These are phyloP conservation scores for Cephonodes hylas DNA, from an alignment of 2,888 invertebrate genomes.

Conservation along the genomic window DNA sequence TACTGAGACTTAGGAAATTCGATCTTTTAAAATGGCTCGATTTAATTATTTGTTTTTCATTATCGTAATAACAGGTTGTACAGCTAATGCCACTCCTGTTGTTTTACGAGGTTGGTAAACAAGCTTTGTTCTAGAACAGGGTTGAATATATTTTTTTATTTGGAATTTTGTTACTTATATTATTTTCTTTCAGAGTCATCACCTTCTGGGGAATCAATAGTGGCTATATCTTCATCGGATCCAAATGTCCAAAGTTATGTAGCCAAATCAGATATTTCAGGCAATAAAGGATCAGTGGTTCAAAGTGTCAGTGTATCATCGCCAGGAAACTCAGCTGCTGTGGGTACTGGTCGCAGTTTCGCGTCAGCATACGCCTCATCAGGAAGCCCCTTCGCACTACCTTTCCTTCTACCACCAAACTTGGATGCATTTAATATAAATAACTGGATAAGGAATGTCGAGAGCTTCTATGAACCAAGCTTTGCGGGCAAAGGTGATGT, in stretches of 20 bases:
- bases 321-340: slow-evolving; percentile 44
- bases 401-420: slow-evolving; percentile 46
- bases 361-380: slow-evolving; percentile 38
- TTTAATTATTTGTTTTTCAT: slow-evolving; percentile 21
- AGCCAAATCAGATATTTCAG: slow-evolving; percentile 19
- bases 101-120: slow-evolving; percentile 52
- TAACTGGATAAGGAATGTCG: slow-evolving; percentile 47
- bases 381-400: slow-evolving; percentile 44
- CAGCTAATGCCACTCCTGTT: slow-evolving; percentile 39
- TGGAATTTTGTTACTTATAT: not conserved
- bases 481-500: slow-evolving; percentile 39
- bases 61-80: slow-evolving; percentile 14
- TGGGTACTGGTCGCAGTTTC: slow-evolving; percentile 46
- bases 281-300: slow-evolving; percentile 23
- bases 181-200: slow-evolving; percentile 48
- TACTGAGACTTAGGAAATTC: slow-evolving; percentile 6
- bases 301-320: slow-evolving; percentile 43
- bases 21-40: slow-evolving; percentile 10
- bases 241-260: slow-evolving; percentile 50
- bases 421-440: slow-evolving; percentile 44
- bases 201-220: slow-evolving; percentile 51
- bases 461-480: slow-evolving; percentile 45
- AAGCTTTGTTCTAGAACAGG: not conserved
- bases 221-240: slow-evolving; percentile 56
- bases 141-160: not conserved